Evolutionary conservation across 37 sponge, comb jelly and placozoan genomes (phyloP), one percentile per base, ranked within the genome.

Genomic region (Chondrosia reniformis): DNA sequence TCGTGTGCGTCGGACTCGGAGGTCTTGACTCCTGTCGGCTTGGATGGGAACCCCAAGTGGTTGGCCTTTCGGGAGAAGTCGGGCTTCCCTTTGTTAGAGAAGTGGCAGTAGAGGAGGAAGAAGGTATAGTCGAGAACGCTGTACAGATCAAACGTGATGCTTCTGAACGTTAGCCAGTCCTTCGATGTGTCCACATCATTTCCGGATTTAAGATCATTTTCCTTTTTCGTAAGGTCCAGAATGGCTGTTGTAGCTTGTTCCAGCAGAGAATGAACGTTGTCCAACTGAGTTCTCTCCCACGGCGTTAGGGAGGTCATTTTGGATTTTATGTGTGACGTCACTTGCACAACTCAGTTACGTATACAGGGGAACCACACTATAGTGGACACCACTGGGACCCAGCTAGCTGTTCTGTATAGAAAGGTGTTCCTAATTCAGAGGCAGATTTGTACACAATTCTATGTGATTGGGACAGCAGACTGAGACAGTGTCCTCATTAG

Each of bases 91-190:
- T 67, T 67, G 72, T 80, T 80, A 4, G 81, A 67, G 40, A 80
- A 80, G 73, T 80, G 81, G 55, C 81, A 69, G 57, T 80, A 67
- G 38, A 80, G 81, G 15, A 80, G 40, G 40, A 32, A 80, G 49
- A 33, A 80, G 19, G 73, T 80, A 28, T 67, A 80, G 73, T 80
- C 81, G 33, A 80, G 46, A 7, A 43, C 72, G 36, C 33, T 66
- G 58, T 80, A 80, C 58, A 80, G 33, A 55, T 80, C 67, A 5
- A 79, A 27, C 33, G 31, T 10, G 66, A 79, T 40, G 30, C n/a
- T 3, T 10, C 80, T 45, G 45, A 79, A 65, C 67, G 2, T 79
- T 27, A 79, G 19, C 67, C 80, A 65, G 37, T 65, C 66, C 33
- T 38, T 32, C 22, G 80, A 43, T 4, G 42, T 17, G 52, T 79